These are phyloP conservation scores for Aphrophora alni DNA, from an alignment of 2,888 invertebrate species.

Conservation along the genomic window DNA sequence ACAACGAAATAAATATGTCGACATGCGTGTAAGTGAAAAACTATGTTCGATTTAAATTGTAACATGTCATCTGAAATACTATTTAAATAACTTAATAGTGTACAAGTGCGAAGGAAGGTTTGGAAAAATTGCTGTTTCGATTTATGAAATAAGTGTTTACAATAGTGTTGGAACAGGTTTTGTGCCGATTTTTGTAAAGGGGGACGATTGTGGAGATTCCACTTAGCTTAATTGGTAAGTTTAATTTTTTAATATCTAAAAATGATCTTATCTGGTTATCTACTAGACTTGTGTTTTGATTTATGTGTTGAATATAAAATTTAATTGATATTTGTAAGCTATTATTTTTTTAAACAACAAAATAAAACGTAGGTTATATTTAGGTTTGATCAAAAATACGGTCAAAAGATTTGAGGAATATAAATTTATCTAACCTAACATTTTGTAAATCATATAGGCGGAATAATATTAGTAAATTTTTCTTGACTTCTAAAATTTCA, in stretches of 20 bases:
- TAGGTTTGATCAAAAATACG: too few species aligned
- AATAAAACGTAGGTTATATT: too few species aligned
- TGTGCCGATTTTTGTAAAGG: neutral
- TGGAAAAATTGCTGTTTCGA: neutral
- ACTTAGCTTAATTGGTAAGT: constrained; percentile 40
- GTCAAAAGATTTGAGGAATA: too few species aligned
- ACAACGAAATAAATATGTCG: neutral
- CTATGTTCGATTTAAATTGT: neutral
- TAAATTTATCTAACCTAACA: too few species aligned
- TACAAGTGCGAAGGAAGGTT: neutral
- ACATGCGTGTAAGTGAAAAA: neutral
- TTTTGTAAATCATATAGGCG: too few species aligned
- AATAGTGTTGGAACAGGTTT: neutral
- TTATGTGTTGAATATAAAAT: too few species aligned
- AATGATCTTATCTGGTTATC: too few species aligned
- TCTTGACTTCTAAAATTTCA: too few species aligned
- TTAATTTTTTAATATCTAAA: neutral
- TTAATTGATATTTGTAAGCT: too few species aligned
- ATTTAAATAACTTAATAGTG: neutral
- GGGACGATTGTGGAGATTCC: constrained; percentile 38
- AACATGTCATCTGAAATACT: neutral
- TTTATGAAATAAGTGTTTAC: neutral
- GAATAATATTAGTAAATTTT: too few species aligned
- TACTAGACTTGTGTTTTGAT: too few species aligned
- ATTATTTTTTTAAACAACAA: too few species aligned